phyloP scores from a whole-genome alignment of 1,140 invertebrate species.

The Lucilia cuprina region DNA sequence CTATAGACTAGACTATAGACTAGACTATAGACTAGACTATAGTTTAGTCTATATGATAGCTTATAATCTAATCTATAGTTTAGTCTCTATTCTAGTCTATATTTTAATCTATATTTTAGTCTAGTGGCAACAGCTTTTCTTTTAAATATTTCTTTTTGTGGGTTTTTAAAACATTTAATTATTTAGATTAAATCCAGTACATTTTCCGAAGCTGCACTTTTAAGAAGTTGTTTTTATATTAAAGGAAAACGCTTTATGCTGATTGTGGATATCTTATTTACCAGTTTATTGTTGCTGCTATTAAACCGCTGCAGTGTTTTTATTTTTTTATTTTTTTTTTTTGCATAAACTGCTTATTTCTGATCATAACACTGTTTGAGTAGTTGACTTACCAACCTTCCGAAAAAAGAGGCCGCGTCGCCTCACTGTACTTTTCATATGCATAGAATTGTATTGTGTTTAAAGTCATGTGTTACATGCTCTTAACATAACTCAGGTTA shows the following conservation, averaged over 20 bases:
- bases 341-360: background rate
- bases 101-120: no score
- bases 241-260: background rate
- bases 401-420: background rate
- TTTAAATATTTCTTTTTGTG: background rate
- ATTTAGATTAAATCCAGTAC: background rate
- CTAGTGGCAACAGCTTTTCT: background rate
- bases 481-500: constrained; percentile 24
- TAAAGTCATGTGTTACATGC: constrained; percentile 17
- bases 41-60: no score
- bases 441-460: background rate
- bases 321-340: background rate
- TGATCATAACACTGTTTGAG: background rate
- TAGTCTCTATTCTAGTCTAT: no score
- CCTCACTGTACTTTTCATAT: background rate
- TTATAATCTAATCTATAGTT: no score
- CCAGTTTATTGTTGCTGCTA: background rate
- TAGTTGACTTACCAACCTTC: constrained; percentile 15
- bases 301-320: background rate
- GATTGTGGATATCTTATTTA: background rate
- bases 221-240: background rate
- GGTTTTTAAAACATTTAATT: background rate
- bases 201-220: background rate
- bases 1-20: no score
- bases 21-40: no score